Conservation (phyloP, 2,888 invertebrate species). For the Seira ritae region DNA sequence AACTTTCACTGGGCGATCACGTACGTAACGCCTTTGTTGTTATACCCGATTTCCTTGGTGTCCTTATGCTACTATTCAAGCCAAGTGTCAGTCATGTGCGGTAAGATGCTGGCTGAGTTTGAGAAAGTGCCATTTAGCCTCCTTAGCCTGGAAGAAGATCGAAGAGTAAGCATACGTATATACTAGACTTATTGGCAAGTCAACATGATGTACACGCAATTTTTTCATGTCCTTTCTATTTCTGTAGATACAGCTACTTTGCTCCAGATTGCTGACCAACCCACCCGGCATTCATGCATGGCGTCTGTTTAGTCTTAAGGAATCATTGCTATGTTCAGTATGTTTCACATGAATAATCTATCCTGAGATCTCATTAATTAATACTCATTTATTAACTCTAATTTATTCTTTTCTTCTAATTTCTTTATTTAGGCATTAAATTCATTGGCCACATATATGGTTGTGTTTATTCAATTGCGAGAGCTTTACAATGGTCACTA, state of each 20-base stretch:
- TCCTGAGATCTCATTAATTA: not conserved
- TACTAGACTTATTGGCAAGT: not conserved
- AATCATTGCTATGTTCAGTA: constrained; percentile 32
- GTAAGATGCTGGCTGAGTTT: not conserved
- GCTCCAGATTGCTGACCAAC: not conserved
- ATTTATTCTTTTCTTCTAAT: not conserved
- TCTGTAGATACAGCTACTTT: constrained; percentile 1
- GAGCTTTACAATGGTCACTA: constrained; percentile 8
- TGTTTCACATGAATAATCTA: not conserved
- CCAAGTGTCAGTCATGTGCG: not conserved
- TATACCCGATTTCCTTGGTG: constrained; percentile 14
- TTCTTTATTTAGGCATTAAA: constrained; percentile 19
- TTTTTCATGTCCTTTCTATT: no score
- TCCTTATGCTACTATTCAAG: constrained; percentile 31
- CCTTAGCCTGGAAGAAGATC: constrained; percentile 9
- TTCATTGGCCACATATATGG: constrained; percentile 37
- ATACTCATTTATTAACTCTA: no score
- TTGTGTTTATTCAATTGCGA: constrained; percentile 33
- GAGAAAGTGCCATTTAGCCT: constrained; percentile 12
- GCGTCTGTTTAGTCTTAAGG: constrained; percentile 10
- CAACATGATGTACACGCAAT: not conserved
- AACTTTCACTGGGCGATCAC: not conserved
- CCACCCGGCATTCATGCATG: constrained; percentile 23
- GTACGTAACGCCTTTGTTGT: constrained; percentile 6
- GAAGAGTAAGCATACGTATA: not conserved